Evolutionary conservation across 2,888 invertebrate genomes (phyloP), one percentile per base, ranked within the genome.

Genomic region (Habrosyne pyritoides): DNA sequence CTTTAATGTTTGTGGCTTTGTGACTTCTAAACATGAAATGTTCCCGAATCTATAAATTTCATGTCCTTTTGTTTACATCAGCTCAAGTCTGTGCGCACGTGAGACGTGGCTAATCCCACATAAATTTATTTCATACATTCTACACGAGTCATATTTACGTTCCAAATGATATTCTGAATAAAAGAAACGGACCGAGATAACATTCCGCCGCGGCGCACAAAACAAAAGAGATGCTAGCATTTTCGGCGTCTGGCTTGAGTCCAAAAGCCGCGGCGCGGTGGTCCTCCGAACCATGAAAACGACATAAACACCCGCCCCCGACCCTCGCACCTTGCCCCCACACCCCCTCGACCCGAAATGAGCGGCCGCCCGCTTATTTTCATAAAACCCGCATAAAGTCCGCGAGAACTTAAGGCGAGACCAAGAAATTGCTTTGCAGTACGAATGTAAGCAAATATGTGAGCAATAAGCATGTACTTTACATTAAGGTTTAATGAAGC

Each of bases 281-380:
- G 73, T 80, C 72, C 81, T 79, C 61, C 73, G 76, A 77, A 71
- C 83, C 84, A 87, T 87, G 86, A 87, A 87, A 87, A 83, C 81
- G 85, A 82, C 82, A 86, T 88, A 87, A 88, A 88, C 86, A 83
- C 83, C 80, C 79, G 73, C 73, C 64, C 55, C 60, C 67, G 62
- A 66, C 66, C 66, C 58, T 42, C 8, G 8, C 42, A 42, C 62
- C 71, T 67, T 61, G 56, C 63, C 66, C 66, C 68, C 73, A 74
- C 67, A 64, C 71, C 75, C 75, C 74, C 74, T 49, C 78, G 77
- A 87, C 87, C 89, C 81, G 67, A 89, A 90, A 90, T 91, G 89
- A 91, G 90, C 84, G 91, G 90, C 81, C 89, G 64, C 86, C 90
- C 91, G 85, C 90, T 89, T 89, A 89, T 90, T 90, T 90, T 89